phyloP scores from a whole-genome alignment of 2,113 vertebrate species.

The Cairina moschata region DNA sequence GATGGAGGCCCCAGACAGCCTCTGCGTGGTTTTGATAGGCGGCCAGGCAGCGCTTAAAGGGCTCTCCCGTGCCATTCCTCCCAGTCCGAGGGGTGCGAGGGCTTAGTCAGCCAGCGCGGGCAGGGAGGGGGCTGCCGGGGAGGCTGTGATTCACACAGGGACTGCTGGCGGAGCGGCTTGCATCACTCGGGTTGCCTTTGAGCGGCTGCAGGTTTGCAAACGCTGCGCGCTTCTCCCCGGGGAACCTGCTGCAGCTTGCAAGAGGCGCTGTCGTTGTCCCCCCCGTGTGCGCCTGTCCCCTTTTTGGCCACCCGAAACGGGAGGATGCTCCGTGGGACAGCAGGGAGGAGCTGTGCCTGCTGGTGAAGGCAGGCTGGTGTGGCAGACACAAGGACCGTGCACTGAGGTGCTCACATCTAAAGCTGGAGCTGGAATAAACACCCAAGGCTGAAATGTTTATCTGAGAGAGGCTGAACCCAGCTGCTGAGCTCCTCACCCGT shows the following conservation, averaged over 20 bases:
- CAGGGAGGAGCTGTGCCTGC: neutral
- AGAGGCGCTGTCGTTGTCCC: neutral
- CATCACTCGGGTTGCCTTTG: neutral
- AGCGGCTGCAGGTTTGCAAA: neutral
- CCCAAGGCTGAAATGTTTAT: neutral
- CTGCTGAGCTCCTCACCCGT: neutral
- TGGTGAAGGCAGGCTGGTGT: neutral
- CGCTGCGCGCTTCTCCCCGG: neutral
- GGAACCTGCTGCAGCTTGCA: neutral
- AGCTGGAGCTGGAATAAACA: neutral
- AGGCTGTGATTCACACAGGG: conserved; percentile 40
- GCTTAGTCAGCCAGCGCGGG: conserved; percentile 41
- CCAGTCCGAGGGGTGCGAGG: neutral
- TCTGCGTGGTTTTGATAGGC: conserved; percentile 62
- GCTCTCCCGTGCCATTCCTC: conserved; percentile 40
- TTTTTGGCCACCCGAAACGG: neutral
- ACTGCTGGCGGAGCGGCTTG: neutral
- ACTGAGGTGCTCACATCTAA: neutral
- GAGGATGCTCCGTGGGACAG: fast-evolving
- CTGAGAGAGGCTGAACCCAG: neutral
- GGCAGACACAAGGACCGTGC: neutral
- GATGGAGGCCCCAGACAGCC: conserved; percentile 73
- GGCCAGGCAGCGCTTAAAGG: conserved; percentile 73
- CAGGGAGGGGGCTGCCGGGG: neutral
- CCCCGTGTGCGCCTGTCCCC: neutral